Evolutionary conservation across 2,888 invertebrate genomes (phyloP), one percentile per base, ranked within the genome.

Genomic region (Cryptocephalus primarius): DNA sequence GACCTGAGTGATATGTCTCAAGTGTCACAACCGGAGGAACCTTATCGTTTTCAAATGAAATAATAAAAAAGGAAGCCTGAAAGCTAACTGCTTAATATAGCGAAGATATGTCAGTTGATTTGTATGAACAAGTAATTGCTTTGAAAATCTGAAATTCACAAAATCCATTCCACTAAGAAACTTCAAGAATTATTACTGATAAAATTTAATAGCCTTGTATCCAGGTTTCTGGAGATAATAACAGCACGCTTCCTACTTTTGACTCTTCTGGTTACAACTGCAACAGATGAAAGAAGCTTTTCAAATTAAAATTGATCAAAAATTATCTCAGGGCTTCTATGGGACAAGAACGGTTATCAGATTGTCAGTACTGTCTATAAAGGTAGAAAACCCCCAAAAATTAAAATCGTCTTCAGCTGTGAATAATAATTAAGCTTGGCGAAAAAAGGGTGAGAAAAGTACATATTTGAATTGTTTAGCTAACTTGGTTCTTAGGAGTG

Each of bases 11-110:
- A 8, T 43, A 34, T 43, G 43, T 40, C 40, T 33, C 33, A 41
- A 46, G 14, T 42, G 36, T 46, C 32, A 42, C 45, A 45, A 51
- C 49, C 52, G 50, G 48, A 58, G 57, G 58, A 59, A 56, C 55
- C 51, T 50, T 57, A 41, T 59, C 58, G 49, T 60, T 50, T 57
- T 59, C 55, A 57, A 56, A 46, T 48, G 55, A 59, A 57, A 49
- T 14, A 34, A 49, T 53, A 45, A 40, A 40, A 46, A 46, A 42
- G 39, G 39, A 32, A 39, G 42, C 38, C 46, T 42, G 46, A 46
- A 43, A 46, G 39, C 39, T 46, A 39, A 42, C 33, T 8, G 42
- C 39, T 48, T 48, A 53, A 53, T 53, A 54, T 45, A 48, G 45
- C 47, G 51, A 53, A 43, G 52, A 58, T 52, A 54, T 57, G 39